Conservation (phyloP, 2,113 vertebrate genomes). For the Eolophus roseicapilla region DNA sequence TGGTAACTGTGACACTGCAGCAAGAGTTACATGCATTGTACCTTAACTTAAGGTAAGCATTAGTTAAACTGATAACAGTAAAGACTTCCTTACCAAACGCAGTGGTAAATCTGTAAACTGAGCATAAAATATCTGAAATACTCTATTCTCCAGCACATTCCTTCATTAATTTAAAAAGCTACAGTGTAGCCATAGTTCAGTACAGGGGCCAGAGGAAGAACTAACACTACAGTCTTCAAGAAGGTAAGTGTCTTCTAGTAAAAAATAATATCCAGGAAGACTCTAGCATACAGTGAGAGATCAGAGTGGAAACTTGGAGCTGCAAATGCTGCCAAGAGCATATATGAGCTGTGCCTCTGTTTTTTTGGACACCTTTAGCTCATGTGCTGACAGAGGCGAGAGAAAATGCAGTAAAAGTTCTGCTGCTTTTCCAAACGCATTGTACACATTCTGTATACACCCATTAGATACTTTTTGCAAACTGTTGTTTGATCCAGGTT, state of each 20-base stretch:
- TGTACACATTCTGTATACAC: not conserved
- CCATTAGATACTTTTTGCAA: not conserved
- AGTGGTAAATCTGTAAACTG: not conserved
- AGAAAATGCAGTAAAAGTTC: not conserved
- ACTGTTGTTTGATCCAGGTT: not conserved
- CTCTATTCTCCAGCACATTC: not conserved
- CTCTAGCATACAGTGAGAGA: not conserved
- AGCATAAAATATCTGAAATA: not conserved
- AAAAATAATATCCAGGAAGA: not conserved
- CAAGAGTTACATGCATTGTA: not conserved
- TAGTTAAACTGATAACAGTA: not conserved
- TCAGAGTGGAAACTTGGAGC: not conserved
- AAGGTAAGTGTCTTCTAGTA: not conserved
- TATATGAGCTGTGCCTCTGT: rapidly evolving
- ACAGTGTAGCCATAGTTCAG: not conserved
- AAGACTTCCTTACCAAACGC: not conserved
- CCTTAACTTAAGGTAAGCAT: not conserved
- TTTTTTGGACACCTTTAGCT: not conserved
- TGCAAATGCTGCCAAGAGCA: not conserved
- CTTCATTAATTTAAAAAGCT: not conserved
- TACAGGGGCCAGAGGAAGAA: not conserved
- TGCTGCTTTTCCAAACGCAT: not conserved
- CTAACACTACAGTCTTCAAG: not conserved
- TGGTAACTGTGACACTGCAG: not conserved
- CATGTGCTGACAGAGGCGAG: not conserved